phyloP scores from a whole-genome alignment of 2,888 invertebrate species.

The Amblyteles armatorius region DNA sequence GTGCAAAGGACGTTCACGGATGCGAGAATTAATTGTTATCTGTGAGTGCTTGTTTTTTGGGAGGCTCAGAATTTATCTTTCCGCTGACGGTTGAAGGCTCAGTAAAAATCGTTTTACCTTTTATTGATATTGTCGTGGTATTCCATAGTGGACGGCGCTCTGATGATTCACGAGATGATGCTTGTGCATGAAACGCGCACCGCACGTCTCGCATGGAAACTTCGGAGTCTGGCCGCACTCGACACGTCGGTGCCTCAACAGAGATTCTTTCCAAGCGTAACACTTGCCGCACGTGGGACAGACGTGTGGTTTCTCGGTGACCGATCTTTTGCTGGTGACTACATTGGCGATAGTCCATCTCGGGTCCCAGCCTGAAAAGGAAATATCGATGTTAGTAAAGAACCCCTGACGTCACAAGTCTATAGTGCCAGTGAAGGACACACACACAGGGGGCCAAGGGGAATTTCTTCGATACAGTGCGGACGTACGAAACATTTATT shows the following conservation, averaged over 20 bases:
- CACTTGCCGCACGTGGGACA: constrained; percentile 76
- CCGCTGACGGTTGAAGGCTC: background rate
- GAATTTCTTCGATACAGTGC: background rate
- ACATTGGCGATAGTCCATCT: constrained; percentile 2
- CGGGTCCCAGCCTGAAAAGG: constrained; percentile 49
- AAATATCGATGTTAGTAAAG: constrained; percentile 15
- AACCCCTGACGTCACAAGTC: background rate
- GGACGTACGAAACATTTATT: constrained; percentile 18
- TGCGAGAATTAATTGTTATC: background rate
- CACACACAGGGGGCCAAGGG: background rate
- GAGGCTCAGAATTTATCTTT: background rate
- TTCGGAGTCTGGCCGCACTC: constrained; percentile 80
- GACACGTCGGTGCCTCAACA: constrained; percentile 77
- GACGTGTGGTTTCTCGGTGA: constrained; percentile 57
- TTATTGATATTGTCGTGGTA: constrained; percentile 14
- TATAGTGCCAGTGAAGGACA: background rate
- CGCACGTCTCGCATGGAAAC: constrained; percentile 76
- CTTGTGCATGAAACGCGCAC: constrained; percentile 70
- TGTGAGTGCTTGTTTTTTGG: background rate
- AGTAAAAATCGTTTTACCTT: background rate
- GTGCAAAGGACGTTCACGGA: background rate
- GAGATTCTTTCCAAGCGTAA: constrained; percentile 75
- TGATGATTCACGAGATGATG: constrained; percentile 67
- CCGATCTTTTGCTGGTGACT: background rate
- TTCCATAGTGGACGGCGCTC: constrained; percentile 32